These are phyloP conservation scores for Conistra vaccinii DNA, from an alignment of 2,888 invertebrate genomes.

Conservation along the genomic window DNA sequence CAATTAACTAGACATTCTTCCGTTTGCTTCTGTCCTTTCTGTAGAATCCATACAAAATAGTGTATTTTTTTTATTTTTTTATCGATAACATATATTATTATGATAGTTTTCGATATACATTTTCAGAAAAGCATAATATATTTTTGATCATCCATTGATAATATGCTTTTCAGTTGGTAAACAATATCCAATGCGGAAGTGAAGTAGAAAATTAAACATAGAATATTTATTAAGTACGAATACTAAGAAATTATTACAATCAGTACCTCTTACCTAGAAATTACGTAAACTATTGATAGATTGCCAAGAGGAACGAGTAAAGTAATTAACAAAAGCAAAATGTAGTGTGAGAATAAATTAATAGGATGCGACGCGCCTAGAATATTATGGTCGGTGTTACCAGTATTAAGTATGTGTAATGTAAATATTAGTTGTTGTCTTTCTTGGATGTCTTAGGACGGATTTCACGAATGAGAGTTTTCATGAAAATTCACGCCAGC, in stretches of 20 bases:
- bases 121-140: too few species aligned
- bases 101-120: too few species aligned
- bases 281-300: constrained; percentile 45
- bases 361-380: constrained; percentile 33
- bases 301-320: constrained; percentile 47
- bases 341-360: constrained; percentile 54
- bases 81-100: too few species aligned
- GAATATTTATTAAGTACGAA: constrained; percentile 20
- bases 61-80: too few species aligned
- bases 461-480: too few species aligned
- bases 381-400: not conserved
- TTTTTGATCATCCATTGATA: not conserved
- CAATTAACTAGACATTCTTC: too few species aligned
- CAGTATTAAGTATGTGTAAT: not conserved
- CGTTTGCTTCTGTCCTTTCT: not conserved
- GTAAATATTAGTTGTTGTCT: not conserved
- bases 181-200: not conserved
- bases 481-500: too few species aligned
- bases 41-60: not conserved
- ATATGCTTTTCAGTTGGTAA: not conserved
- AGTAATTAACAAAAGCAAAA: constrained; percentile 52
- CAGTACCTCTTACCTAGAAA: constrained; percentile 28
- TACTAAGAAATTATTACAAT: constrained; percentile 37
- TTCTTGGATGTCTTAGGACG: not conserved
- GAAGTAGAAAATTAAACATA: not conserved